Conservation (phyloP, 2,888 invertebrate genomes). For the Myopa testacea region DNA sequence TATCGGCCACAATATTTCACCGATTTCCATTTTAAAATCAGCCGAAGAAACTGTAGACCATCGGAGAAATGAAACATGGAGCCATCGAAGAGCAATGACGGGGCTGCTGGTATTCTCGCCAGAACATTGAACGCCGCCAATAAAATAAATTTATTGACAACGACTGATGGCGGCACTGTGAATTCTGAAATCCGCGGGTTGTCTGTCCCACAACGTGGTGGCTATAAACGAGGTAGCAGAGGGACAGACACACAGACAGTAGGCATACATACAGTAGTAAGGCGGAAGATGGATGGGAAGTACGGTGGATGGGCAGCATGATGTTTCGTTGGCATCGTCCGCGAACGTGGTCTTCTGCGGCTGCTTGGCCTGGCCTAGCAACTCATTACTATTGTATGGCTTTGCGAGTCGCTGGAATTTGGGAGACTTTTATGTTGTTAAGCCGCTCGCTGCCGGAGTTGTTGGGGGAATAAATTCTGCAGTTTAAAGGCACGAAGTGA, state of each 20-base stretch:
- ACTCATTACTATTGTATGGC: slow-evolving; percentile 32
- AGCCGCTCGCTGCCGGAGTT: background rate
- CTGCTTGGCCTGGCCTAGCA: background rate
- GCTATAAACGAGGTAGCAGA: background rate
- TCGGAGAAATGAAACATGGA: background rate
- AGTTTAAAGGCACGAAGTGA: slow-evolving; percentile 16
- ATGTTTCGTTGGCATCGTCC: background rate
- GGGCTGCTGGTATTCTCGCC: background rate
- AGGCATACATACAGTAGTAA: background rate
- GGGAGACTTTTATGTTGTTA: slow-evolving; percentile 5
- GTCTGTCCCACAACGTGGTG: slow-evolving; percentile 3
- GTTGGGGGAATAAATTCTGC: slow-evolving; percentile 24
- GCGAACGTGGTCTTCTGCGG: slow-evolving; percentile 14
- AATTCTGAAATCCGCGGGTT: slow-evolving; percentile 31
- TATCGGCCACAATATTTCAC: slow-evolving; percentile 36
- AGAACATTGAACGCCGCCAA: background rate
- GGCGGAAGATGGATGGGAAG: background rate
- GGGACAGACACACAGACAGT: background rate
- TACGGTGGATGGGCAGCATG: background rate
- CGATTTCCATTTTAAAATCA: slow-evolving; percentile 33
- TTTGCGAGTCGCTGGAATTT: slow-evolving; percentile 26
- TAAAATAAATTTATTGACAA: slow-evolving; percentile 30
- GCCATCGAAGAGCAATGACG: background rate
- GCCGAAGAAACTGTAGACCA: background rate
- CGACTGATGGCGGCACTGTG: slow-evolving; percentile 30